Conservation (phyloP, 2,113 vertebrate genomes). For the Istiophorus platypterus region DNA sequence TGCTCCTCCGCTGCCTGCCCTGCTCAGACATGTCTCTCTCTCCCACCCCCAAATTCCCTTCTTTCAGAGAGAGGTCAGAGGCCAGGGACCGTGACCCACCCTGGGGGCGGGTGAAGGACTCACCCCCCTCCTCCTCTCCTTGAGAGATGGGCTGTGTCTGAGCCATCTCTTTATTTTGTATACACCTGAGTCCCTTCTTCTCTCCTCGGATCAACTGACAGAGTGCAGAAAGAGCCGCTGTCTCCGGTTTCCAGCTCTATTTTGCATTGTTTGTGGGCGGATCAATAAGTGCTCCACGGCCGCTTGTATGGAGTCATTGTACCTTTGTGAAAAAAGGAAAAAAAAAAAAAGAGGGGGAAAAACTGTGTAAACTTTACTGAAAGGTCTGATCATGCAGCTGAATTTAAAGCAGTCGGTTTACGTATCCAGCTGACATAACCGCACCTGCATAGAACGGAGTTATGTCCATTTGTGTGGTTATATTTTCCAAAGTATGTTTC, state of each 20-base stretch:
- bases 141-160: constrained; percentile 56
- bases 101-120: constrained; percentile 72
- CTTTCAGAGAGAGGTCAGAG: constrained; percentile 82
- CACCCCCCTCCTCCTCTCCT: constrained; percentile 26
- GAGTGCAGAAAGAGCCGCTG: constrained; percentile 67
- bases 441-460: background rate
- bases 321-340: background rate
- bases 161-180: constrained; percentile 85
- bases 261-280: constrained; percentile 41
- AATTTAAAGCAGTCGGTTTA: constrained; percentile 18
- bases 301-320: constrained; percentile 57
- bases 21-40: constrained; percentile 80
- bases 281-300: constrained; percentile 51
- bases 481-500: constrained; percentile 7
- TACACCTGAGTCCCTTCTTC: constrained; percentile 82
- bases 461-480: background rate
- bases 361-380: background rate
- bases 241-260: constrained; percentile 65
- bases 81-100: constrained; percentile 80
- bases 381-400: constrained; percentile 8
- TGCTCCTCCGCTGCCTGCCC: constrained; percentile 41
- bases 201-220: constrained; percentile 71
- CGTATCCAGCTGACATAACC: constrained; percentile 5
- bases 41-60: constrained; percentile 81
- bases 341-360: background rate